Percentiles rank a stretch among this genome's conserved stretches.
These are phyloP conservation scores for Hyphantria cunea DNA, from an alignment of 1,140 invertebrate genomes.

Conservation along the genomic window DNA sequence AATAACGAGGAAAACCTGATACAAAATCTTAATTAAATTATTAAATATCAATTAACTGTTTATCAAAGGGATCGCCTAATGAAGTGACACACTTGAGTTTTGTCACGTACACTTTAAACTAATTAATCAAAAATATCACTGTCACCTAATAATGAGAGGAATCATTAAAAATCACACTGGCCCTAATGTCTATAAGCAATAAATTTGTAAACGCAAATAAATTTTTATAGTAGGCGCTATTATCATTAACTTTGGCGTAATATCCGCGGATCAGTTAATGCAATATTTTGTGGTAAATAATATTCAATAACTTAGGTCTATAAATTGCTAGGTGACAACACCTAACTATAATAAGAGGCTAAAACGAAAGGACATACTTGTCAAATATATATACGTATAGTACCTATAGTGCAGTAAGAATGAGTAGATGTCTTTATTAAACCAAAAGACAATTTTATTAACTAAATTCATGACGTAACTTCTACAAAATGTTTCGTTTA, in stretches of 20 bases:
- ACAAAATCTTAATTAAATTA: conserved; percentile 38
- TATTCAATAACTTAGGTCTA: not conserved
- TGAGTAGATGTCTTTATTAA: no score
- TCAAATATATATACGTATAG: no score
- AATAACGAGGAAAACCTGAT: conserved; percentile 52
- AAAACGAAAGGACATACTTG: no score
- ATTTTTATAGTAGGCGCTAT: conserved; percentile 32
- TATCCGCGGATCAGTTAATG: conserved; percentile 36
- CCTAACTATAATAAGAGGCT: no score
- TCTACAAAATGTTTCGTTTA: no score
- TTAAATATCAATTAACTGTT: conserved; percentile 49
- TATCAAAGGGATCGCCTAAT: conserved; percentile 42
- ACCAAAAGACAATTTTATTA: no score
- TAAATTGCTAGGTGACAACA: no score
- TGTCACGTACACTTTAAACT: conserved; percentile 60
- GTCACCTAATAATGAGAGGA: conserved; percentile 52
- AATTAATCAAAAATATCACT: conserved; percentile 46
- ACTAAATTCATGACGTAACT: no score
- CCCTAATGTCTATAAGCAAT: conserved; percentile 58
- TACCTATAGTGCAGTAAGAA: no score
- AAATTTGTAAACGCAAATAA: conserved; percentile 47
- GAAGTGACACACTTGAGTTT: conserved; percentile 57
- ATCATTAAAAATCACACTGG: conserved; percentile 56
- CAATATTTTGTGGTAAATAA: conserved; percentile 14
- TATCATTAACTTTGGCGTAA: conserved; percentile 48